These are phyloP conservation scores for Haliclona indistincta DNA, from an alignment of 37 sponge, comb jelly and placozoan genomes.

Conservation along the genomic window DNA sequence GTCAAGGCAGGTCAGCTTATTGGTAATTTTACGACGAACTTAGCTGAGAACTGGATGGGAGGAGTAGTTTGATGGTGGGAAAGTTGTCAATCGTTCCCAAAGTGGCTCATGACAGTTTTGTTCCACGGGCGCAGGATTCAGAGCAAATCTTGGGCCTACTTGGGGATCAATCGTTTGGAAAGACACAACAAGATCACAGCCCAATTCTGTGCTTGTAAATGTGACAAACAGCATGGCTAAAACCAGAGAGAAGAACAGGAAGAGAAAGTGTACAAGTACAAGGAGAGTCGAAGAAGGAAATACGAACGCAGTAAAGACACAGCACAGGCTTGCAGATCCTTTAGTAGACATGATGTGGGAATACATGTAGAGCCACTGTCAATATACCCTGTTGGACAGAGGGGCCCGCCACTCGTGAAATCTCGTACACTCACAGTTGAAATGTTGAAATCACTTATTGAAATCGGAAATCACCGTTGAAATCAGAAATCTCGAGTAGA, in stretches of 20 bases:
- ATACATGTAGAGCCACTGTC: too few relatives aligned
- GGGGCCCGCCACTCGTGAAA: too few relatives aligned
- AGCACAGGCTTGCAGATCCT: constrained; percentile 16
- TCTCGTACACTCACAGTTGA: too few relatives aligned
- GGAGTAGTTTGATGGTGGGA: constrained; percentile 39
- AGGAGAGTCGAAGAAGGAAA: constrained; percentile 7
- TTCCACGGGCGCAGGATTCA: constrained; percentile 31
- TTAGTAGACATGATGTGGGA: constrained; percentile 11
- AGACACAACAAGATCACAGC: background rate
- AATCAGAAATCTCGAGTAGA: too few relatives aligned
- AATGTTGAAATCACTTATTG: too few relatives aligned
- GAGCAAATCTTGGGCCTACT: constrained; percentile 3
- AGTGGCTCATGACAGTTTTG: constrained; percentile 28
- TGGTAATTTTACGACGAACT: constrained; percentile 32
- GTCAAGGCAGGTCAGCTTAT: constrained; percentile 23
- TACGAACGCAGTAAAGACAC: background rate
- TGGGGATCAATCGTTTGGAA: constrained; percentile 37
- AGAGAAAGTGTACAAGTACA: constrained; percentile 25
- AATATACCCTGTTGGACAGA: too few relatives aligned
- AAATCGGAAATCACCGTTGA: too few relatives aligned
- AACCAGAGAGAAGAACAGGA: constrained; percentile 1
- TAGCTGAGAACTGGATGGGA: constrained; percentile 37
- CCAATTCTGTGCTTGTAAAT: background rate
- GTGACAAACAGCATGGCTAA: background rate
- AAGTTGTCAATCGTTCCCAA: constrained; percentile 31